Evolutionary conservation across 2,888 invertebrate genomes (phyloP).

Genomic region (Pimpla rufipes): DNA sequence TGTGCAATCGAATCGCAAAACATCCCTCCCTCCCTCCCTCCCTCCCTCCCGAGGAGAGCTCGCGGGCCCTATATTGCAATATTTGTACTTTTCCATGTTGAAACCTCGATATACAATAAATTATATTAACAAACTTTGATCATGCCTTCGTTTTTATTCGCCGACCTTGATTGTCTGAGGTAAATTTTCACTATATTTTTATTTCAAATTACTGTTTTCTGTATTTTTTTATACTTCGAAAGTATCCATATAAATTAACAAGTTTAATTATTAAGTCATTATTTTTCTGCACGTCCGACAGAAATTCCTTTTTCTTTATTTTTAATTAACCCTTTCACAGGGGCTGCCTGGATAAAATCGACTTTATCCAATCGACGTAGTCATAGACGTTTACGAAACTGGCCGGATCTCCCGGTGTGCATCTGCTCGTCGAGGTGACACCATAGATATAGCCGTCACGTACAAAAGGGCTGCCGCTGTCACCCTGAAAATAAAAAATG

Average conservation of each 20-base stretch:
- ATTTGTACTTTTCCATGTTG: constrained; percentile 86
- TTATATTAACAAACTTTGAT: constrained; percentile 85
- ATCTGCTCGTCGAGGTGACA: neutral
- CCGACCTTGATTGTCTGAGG: too few relatives aligned
- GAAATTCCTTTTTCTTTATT: too few relatives aligned
- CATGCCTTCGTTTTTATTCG: constrained; percentile 68
- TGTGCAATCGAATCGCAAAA: constrained; percentile 71
- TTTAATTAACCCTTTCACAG: too few relatives aligned
- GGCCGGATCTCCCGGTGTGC: neutral
- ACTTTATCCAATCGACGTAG: neutral
- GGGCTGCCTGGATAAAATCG: neutral
- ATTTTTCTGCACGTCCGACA: too few relatives aligned
- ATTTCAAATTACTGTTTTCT: too few relatives aligned
- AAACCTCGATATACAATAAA: constrained; percentile 86
- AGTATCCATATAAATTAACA: too few relatives aligned
- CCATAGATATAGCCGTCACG: neutral
- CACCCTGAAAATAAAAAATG: neutral
- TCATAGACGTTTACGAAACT: neutral
- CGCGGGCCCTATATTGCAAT: constrained; percentile 85
- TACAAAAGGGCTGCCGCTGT: neutral
- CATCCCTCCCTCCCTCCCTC: constrained; percentile 80
- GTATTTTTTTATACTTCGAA: too few relatives aligned
- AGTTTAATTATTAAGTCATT: too few relatives aligned
- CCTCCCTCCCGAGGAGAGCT: constrained; percentile 85
- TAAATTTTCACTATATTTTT: too few relatives aligned